Evolutionary conservation across 2,888 invertebrate species (phyloP).

Genomic region (Cordilura impudica): DNA sequence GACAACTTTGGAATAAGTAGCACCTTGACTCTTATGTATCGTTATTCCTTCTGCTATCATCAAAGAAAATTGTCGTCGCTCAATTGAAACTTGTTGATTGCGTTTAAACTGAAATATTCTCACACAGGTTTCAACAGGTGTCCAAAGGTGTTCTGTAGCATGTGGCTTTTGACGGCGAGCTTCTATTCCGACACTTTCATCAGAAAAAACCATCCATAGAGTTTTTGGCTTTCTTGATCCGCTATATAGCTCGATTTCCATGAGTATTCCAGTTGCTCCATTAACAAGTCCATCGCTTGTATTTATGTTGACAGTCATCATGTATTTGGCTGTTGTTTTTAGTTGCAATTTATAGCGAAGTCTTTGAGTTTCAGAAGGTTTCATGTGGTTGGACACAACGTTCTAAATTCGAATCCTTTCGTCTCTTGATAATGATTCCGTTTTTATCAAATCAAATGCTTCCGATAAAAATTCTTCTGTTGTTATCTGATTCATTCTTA

Average conservation of each 20-base stretch:
- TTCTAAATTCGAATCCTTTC: not conserved
- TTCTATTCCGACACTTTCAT: constrained; percentile 4
- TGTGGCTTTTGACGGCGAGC: constrained; percentile 2
- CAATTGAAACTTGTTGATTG: constrained; percentile 24
- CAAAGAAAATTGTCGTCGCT: constrained; percentile 29
- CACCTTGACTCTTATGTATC: constrained; percentile 50
- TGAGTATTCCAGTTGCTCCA: constrained; percentile 32
- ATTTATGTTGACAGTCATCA: constrained; percentile 45
- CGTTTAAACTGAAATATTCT: constrained; percentile 11
- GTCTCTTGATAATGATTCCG: not conserved
- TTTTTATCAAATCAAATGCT: not conserved
- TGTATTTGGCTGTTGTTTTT: constrained; percentile 40
- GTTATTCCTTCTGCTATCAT: constrained; percentile 42
- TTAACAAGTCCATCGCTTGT: constrained; percentile 48
- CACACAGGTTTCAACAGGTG: constrained; percentile 22
- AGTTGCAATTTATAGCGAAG: constrained; percentile 6
- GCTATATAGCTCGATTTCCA: constrained; percentile 2
- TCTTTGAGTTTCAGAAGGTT: constrained; percentile 38
- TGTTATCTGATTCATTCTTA: not conserved
- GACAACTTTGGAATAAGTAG: constrained; percentile 29
- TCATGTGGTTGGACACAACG: not conserved
- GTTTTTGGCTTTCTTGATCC: not conserved
- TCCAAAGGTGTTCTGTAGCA: constrained; percentile 5
- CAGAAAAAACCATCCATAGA: constrained; percentile 9
- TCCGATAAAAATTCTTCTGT: not conserved